Base-by-base conservation (phyloP, 1,140 invertebrate genomes). In the Leptinotarsa undecemlineata region DNA sequence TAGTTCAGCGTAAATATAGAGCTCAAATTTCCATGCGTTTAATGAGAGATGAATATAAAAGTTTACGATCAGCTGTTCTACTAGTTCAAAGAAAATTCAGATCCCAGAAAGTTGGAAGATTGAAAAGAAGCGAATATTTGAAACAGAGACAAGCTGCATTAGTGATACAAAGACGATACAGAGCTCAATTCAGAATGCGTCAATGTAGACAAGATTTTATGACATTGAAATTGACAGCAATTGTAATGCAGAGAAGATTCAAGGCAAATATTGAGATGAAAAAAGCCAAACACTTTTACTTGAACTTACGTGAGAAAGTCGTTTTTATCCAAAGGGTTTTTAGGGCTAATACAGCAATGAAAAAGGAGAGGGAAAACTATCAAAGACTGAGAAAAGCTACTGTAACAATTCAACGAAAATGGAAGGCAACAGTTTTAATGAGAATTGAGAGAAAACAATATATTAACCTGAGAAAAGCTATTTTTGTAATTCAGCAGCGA, bases 291-390 rank as follows among this genome's bases (percentile, higher is more conserved):
- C 71, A 68, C 15, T 33, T 33, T 5, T 88, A 85, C 76, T 61
- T 76, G 1, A 69, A 69, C 51, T 47, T 71, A 61, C 14, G 26
- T 33, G 61, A 71, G n/a, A 61, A 71, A 20, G 61, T 48, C 11
- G 19, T 47, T 11, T 69, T 77, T 3, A 82, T 91, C 47, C 90
- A 91, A 81, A 80, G 51, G 4, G 83, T 83, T 76, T 88, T 85
- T 75, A 86, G 82, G 81, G 81, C 85, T 11, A 81, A 82, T 66
- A 68, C 85, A 4, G 17, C 70, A 8, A 84, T 85, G 80, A 72
- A 82, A 73, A 21, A 86, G 73, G 60, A 79, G 72, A 75, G 72
- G 26, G 67, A 70, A 19, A 42, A 42, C 13, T 88, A 84, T 76
- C 48, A 75, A 2, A 42, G 48, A 15, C 74, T 86, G 13, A 86